Conservation (phyloP, 2,113 vertebrate species). For the Indri indri region DNA sequence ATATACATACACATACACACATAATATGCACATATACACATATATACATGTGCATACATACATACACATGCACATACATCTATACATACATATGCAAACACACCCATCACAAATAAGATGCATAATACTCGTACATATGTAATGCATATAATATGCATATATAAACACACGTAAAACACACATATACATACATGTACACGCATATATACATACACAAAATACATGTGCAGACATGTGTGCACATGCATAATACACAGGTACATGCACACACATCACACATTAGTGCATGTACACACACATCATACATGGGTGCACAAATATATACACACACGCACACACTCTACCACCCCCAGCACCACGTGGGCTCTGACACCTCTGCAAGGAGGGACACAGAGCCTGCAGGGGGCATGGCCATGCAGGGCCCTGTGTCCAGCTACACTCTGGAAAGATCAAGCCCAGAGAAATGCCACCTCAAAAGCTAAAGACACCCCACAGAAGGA, state of each 20-base stretch:
- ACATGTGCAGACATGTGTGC: too few relatives aligned
- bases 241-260: not conserved
- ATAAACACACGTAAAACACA: too few relatives aligned
- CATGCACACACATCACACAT: not conserved
- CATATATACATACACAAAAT: too few relatives aligned
- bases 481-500: constrained; percentile 44
- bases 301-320: not conserved
- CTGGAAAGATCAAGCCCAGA: constrained; percentile 48
- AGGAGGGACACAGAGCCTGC: not conserved
- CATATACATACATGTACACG: too few relatives aligned
- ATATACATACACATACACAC: not conserved
- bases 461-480: constrained; percentile 41
- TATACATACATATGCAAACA: not conserved
- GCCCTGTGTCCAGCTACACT: not conserved
- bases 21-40: not conserved
- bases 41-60: not conserved
- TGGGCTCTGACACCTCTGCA: not conserved
- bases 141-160: not conserved
- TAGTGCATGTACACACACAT: too few relatives aligned
- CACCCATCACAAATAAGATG: too few relatives aligned
- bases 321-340: too few relatives aligned
- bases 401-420: not conserved
- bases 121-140: not conserved
- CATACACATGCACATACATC: too few relatives aligned
- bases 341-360: not conserved